A percentile compares a stretch with the other conserved stretches of the same genome.
phyloP scores from a whole-genome alignment of 2,113 vertebrate genomes.

The Macrotus californicus region DNA sequence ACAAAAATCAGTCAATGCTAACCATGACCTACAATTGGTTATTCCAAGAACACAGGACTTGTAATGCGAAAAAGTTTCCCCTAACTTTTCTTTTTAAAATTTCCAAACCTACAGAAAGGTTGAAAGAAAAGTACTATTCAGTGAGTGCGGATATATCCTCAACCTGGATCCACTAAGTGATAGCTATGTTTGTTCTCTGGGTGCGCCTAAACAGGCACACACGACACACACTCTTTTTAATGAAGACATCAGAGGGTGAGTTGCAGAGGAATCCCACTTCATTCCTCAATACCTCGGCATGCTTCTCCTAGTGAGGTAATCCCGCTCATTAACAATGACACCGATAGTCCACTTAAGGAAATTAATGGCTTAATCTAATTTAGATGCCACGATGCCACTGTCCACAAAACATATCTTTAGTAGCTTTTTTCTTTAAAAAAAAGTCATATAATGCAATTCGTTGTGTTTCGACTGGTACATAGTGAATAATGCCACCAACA shows the following conservation, averaged over 20 bases:
- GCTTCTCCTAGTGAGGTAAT: neutral
- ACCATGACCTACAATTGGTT: neutral
- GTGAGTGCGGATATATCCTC: neutral
- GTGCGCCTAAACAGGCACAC: neutral
- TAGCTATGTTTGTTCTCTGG: neutral
- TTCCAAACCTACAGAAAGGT: neutral
- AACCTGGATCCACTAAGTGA: neutral
- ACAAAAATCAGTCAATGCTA: neutral
- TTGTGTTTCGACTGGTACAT: slow-evolving; percentile 2
- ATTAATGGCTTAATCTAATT: neutral
- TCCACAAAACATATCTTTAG: neutral
- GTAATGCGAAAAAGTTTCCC: neutral
- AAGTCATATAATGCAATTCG: neutral
- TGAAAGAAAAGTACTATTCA: neutral
- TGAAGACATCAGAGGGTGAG: neutral
- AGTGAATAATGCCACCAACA: neutral
- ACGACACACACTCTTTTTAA: neutral
- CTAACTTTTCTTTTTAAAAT: slow-evolving; percentile 27
- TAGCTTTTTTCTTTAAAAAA: neutral
- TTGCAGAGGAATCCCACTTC: neutral
- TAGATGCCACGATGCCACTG: neutral
- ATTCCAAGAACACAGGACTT: neutral
- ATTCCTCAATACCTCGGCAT: neutral
- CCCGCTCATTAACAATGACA: neutral
- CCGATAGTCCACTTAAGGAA: neutral